Conservation (phyloP, 2,888 invertebrate species). For the Lithophane semibrunnea region DNA sequence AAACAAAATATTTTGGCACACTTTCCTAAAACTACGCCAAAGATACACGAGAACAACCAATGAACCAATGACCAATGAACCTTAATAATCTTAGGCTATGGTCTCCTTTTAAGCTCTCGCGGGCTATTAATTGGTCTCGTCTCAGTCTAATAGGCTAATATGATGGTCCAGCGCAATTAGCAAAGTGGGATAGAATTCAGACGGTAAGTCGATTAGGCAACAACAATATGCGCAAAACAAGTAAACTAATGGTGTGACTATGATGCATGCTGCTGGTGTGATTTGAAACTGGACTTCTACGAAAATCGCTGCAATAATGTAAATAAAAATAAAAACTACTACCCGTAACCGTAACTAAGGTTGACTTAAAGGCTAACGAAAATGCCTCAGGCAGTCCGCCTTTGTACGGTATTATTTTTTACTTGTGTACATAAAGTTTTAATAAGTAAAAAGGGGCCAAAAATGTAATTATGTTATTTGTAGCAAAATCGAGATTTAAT, state of each 20-base stretch:
- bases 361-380: no score
- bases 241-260: slow-evolving; percentile 38
- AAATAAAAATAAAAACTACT: background rate
- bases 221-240: slow-evolving; percentile 43
- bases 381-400: no score
- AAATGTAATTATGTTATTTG: background rate
- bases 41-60: background rate
- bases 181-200: slow-evolving; percentile 31
- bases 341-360: no score
- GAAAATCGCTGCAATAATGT: background rate
- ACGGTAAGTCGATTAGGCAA: slow-evolving; percentile 44
- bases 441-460: background rate
- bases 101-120: slow-evolving; percentile 1
- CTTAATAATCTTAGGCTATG: background rate
- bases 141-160: slow-evolving; percentile 19
- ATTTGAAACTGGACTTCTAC: slow-evolving; percentile 6
- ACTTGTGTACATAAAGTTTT: no score
- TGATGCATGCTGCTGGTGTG: slow-evolving; percentile 15
- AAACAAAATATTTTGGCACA: background rate
- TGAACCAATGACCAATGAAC: background rate
- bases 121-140: slow-evolving; percentile 15
- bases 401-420: no score
- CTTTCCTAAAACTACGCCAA: background rate
- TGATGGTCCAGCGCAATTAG: slow-evolving; percentile 32
- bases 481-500: background rate